These are phyloP conservation scores for Melanocharis versteri DNA, from an alignment of 2,113 vertebrate species.

Conservation along the genomic window DNA sequence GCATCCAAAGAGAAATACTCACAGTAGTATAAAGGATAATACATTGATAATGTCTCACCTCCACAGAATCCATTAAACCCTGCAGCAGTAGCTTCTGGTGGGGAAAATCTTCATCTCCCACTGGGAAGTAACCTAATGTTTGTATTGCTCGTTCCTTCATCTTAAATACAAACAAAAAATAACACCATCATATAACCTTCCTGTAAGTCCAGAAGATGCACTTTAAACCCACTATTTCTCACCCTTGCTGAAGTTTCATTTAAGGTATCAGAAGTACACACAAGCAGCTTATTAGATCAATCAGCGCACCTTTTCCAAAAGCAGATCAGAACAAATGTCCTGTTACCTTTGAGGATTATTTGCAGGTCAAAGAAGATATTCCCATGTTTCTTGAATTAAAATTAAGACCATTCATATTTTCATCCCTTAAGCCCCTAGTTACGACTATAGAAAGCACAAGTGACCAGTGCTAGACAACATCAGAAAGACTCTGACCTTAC, in stretches of 20 bases:
- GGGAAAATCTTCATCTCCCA: slow-evolving; percentile 92
- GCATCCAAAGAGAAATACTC: background rate
- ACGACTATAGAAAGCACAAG: background rate
- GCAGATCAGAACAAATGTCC: background rate
- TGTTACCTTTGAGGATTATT: background rate
- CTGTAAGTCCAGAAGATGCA: background rate
- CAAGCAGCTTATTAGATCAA: background rate
- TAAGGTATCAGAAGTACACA: background rate
- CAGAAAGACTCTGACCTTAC: background rate
- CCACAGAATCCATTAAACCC: slow-evolving; percentile 98
- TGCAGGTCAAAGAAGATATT: background rate
- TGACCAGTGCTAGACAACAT: background rate
- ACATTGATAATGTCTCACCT: slow-evolving; percentile 75
- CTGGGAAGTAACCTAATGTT: slow-evolving; percentile 92
- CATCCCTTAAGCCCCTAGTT: background rate
- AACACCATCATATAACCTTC: background rate
- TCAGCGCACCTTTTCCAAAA: background rate
- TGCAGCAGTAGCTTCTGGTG: slow-evolving; percentile 92
- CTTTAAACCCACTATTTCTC: background rate
- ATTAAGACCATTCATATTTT: background rate
- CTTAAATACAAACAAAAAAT: slow-evolving; percentile 69
- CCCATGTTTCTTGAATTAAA: background rate
- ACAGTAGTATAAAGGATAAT: background rate
- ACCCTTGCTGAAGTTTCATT: background rate
- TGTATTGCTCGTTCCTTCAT: slow-evolving; percentile 95